These are phyloP conservation scores for Calameuta idolon DNA, from an alignment of 2,888 invertebrate genomes.

Conservation along the genomic window DNA sequence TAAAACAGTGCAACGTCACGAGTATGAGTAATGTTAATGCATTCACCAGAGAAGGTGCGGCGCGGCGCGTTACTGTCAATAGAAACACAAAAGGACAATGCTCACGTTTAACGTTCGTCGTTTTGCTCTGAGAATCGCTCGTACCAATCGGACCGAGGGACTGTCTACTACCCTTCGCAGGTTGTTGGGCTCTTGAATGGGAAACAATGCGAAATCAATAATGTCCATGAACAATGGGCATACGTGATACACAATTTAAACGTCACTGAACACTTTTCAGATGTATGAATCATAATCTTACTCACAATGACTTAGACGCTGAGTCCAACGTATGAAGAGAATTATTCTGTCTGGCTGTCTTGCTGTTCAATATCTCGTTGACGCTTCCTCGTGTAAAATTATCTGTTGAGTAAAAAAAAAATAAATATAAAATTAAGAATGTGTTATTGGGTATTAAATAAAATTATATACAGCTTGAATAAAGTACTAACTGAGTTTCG, in stretches of 20 bases:
- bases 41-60: conserved; percentile 11
- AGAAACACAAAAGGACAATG: conserved; percentile 10
- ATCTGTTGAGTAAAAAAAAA: not conserved
- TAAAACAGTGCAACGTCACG: conserved; percentile 14
- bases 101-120: conserved; percentile 34
- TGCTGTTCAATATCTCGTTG: not conserved
- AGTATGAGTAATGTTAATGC: not conserved
- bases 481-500: conserved; percentile 22
- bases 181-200: conserved; percentile 16
- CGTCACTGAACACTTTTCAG: not conserved
- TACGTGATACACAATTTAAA: not conserved
- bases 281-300: conserved; percentile 3
- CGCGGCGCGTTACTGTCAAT: conserved; percentile 18
- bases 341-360: not conserved
- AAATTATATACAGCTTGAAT: not conserved
- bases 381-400: not conserved
- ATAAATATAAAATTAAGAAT: not conserved
- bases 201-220: not conserved
- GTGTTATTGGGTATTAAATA: not conserved
- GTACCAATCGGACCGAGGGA: conserved; percentile 6
- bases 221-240: not conserved
- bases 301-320: conserved; percentile 21
- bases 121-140: conserved; percentile 21
- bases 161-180: conserved; percentile 13
- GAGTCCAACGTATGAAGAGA: not conserved